These are phyloP conservation scores for Criorhina ranunculi DNA, from an alignment of 2,888 invertebrate genomes.

Conservation along the genomic window DNA sequence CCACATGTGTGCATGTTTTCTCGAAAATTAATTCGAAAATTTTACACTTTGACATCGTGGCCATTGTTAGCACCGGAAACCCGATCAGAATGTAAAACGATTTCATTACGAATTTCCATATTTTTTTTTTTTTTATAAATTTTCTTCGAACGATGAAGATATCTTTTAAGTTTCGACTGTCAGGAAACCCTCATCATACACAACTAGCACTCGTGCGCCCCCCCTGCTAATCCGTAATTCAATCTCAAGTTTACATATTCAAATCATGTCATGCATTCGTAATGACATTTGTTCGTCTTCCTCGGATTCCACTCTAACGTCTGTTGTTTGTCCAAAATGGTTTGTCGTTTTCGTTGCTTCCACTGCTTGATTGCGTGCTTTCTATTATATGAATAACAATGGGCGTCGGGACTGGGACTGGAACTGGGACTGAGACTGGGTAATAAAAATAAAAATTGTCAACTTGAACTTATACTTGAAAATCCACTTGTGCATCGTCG, in stretches of 20 bases:
- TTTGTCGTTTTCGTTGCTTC: constrained; percentile 28
- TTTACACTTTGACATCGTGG: constrained; percentile 17
- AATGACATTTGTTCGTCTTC: constrained; percentile 59
- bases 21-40: constrained; percentile 33
- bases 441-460: constrained; percentile 39
- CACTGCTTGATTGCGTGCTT: constrained; percentile 32
- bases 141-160: constrained; percentile 53
- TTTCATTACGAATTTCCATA: constrained; percentile 60
- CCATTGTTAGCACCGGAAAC: constrained; percentile 36
- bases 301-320: background rate
- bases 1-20: background rate
- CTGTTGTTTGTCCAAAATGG: constrained; percentile 27
- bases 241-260: constrained; percentile 72
- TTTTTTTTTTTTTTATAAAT: constrained; percentile 13
- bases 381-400: constrained; percentile 65
- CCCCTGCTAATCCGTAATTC: constrained; percentile 68
- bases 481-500: constrained; percentile 21
- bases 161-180: constrained; percentile 46
- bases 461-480: constrained; percentile 71
- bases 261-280: constrained; percentile 71
- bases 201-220: constrained; percentile 7
- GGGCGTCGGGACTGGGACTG: no score
- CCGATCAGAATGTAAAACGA: constrained; percentile 60
- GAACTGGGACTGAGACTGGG: no score
- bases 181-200: constrained; percentile 63